These are phyloP conservation scores for Creontiades dilutus DNA, from an alignment of 2,888 invertebrate genomes.

Conservation along the genomic window DNA sequence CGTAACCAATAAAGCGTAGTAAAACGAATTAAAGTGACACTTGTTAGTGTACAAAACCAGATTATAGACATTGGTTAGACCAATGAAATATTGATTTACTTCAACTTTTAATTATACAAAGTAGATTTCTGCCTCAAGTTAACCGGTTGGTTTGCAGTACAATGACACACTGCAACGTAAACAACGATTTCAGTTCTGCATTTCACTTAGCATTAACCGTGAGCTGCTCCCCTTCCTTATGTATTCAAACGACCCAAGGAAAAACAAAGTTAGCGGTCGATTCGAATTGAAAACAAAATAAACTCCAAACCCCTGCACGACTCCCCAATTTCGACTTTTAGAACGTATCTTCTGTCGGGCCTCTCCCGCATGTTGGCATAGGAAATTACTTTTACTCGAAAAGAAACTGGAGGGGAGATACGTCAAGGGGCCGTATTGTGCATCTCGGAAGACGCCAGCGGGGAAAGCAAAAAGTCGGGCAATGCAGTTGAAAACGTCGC, in stretches of 20 bases:
- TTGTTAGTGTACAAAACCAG: no score
- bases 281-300: slow-evolving; percentile 11
- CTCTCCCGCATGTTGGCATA: background rate
- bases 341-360: background rate
- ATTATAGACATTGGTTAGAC: no score
- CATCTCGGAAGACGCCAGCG: background rate
- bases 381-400: background rate
- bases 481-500: background rate
- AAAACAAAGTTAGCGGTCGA: slow-evolving; percentile 9
- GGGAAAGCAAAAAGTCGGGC: background rate
- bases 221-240: no score
- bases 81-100: no score
- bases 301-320: background rate
- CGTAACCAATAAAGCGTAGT: no score
- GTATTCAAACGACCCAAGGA: background rate
- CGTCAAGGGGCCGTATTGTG: background rate
- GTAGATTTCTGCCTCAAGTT: no score
- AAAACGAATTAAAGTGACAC: no score
- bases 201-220: no score
- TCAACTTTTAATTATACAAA: no score
- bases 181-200: no score
- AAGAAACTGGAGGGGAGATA: background rate
- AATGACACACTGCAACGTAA: no score
- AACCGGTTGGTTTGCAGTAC: no score
- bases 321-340: background rate